Conservation (phyloP, 2,113 vertebrate genomes). For the Ascaphus truei region DNA sequence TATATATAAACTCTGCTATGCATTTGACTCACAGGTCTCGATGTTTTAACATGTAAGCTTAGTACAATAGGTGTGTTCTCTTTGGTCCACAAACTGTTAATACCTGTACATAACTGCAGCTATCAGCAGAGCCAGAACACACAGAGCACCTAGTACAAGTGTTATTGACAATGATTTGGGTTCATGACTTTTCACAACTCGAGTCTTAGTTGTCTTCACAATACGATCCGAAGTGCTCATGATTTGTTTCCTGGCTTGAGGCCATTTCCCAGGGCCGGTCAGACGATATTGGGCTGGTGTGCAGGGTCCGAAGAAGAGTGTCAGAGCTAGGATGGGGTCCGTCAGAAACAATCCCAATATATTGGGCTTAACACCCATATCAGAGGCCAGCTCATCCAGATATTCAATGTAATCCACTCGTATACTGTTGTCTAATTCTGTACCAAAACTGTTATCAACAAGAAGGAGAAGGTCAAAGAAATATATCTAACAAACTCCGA, state of each 20-base stretch:
- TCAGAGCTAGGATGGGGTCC: slow-evolving; percentile 54
- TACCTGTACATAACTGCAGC: background rate
- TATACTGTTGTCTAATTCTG: slow-evolving; percentile 66
- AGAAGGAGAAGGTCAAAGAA: background rate
- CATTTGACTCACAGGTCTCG: no score
- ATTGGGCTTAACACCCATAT: slow-evolving; percentile 52
- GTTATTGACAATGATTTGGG: background rate
- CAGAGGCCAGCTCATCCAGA: slow-evolving; percentile 57
- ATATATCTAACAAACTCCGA: no score
- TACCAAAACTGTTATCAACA: slow-evolving; percentile 65
- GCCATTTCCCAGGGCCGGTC: slow-evolving; percentile 60
- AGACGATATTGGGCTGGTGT: slow-evolving; percentile 61
- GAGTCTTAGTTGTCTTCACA: slow-evolving; percentile 52
- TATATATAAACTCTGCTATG: no score
- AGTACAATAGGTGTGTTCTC: no score
- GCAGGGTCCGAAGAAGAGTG: slow-evolving; percentile 57
- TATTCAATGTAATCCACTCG: slow-evolving; percentile 67
- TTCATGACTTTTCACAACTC: slow-evolving; percentile 40
- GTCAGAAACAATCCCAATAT: slow-evolving; percentile 55
- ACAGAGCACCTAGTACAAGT: slow-evolving; percentile 33
- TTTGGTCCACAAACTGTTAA: background rate
- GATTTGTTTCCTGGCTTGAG: slow-evolving; percentile 54
- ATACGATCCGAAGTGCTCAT: slow-evolving; percentile 60
- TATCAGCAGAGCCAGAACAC: slow-evolving; percentile 28
- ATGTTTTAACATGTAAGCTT: no score